Conservation (phyloP, 1,140 invertebrate genomes). For the Carcinoscorpius rotundicauda region DNA sequence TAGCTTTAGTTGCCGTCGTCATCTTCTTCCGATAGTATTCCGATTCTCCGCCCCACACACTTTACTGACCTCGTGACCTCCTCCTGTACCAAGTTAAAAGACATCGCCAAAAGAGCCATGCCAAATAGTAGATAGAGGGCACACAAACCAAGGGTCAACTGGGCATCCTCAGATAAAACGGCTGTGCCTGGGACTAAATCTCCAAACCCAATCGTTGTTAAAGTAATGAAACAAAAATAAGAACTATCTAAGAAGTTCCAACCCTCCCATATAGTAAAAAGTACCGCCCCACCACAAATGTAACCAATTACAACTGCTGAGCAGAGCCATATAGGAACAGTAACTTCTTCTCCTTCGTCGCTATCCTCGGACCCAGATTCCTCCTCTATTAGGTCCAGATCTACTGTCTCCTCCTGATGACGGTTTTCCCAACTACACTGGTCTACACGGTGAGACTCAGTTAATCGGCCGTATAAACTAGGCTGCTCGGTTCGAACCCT, state of each 20-base stretch:
- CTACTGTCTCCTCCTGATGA: neutral
- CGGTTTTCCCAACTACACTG: neutral
- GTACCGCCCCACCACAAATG: slow-evolving; percentile 74
- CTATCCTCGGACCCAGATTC: slow-evolving; percentile 29
- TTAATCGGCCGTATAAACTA: too few species aligned
- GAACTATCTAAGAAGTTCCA: slow-evolving; percentile 84
- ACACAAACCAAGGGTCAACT: slow-evolving; percentile 65
- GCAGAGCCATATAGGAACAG: slow-evolving; percentile 61
- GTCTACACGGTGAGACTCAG: neutral
- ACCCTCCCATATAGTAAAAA: slow-evolving; percentile 64
- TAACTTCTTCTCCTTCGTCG: slow-evolving; percentile 16
- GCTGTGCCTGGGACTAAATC: slow-evolving; percentile 56
- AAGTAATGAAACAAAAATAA: slow-evolving; percentile 87
- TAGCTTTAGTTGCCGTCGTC: slow-evolving; percentile 7
- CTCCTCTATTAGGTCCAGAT: neutral
- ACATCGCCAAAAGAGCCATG: slow-evolving; percentile 79
- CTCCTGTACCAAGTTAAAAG: slow-evolving; percentile 81
- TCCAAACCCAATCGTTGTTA: slow-evolving; percentile 62
- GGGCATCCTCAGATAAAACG: slow-evolving; percentile 44
- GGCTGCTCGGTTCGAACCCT: too few species aligned
- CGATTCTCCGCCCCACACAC: slow-evolving; percentile 47
- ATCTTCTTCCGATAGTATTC: slow-evolving; percentile 35
- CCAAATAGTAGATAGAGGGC: slow-evolving; percentile 77
- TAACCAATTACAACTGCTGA: slow-evolving; percentile 81
- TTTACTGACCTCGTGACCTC: slow-evolving; percentile 63